Evolutionary conservation across 2,888 invertebrate species (phyloP).

Genomic region (Rhimphoctona megacephalus): DNA sequence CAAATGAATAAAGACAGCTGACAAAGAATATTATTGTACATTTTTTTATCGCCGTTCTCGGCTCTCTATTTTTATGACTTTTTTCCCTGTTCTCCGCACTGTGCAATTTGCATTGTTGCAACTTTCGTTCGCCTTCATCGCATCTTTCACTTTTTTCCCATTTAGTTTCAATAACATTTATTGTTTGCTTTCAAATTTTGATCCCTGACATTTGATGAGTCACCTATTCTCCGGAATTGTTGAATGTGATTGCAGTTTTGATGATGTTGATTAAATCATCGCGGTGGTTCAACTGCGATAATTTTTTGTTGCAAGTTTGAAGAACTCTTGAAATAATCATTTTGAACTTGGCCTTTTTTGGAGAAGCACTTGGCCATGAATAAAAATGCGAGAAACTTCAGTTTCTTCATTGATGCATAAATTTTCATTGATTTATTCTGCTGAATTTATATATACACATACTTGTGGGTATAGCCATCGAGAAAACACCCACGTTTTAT

Average conservation of each 20-base stretch:
- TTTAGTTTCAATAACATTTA: background rate
- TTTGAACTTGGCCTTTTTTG: constrained; percentile 1
- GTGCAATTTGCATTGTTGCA: constrained; percentile 5
- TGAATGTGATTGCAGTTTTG: background rate
- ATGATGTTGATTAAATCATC: too few species aligned
- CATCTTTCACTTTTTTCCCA: background rate
- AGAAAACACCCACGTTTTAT: constrained; percentile 32
- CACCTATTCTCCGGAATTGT: background rate
- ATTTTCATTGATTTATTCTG: background rate
- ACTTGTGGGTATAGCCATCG: background rate
- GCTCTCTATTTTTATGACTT: constrained; percentile 4
- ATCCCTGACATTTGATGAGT: background rate
- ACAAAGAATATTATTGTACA: constrained; percentile 9
- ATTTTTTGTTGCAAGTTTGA: background rate
- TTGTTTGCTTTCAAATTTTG: background rate
- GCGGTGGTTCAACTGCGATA: background rate
- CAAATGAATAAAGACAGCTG: constrained; percentile 3
- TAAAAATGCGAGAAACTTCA: background rate
- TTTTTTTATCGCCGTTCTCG: constrained; percentile 6
- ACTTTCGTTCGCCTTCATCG: background rate
- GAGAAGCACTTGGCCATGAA: background rate
- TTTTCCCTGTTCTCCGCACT: background rate
- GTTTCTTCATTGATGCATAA: constrained; percentile 13
- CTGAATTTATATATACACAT: background rate
- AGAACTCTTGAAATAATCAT: background rate